Percentiles rank a stretch among this genome's conserved stretches.
These are phyloP conservation scores for Nothocercus nigrocapillus DNA, from an alignment of 2,113 vertebrate genomes.

Conservation along the genomic window DNA sequence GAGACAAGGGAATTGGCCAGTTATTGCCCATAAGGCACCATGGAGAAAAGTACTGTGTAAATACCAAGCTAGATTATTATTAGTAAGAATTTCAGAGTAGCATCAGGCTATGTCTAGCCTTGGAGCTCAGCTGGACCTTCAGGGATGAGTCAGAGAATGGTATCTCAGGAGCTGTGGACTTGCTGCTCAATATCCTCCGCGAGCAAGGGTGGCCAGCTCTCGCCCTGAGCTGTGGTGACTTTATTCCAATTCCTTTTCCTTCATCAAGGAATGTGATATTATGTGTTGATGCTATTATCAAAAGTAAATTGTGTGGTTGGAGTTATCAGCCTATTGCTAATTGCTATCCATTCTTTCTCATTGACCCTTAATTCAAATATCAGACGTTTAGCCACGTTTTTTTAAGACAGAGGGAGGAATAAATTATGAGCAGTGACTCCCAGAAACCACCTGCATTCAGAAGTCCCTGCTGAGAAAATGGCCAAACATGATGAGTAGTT, in stretches of 20 bases:
- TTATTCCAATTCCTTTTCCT: background rate
- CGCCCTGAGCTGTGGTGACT: background rate
- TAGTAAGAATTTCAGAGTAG: background rate
- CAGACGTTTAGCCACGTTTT: background rate
- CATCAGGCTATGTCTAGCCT: background rate
- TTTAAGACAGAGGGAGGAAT: background rate
- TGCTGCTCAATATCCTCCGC: background rate
- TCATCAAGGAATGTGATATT: background rate
- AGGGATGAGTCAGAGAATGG: background rate
- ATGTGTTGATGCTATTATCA: background rate
- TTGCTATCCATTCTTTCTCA: background rate
- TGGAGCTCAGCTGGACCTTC: background rate
- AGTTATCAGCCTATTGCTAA: background rate
- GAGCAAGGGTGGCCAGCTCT: background rate
- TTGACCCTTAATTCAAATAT: background rate
- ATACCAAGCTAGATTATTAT: background rate
- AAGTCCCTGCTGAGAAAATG: background rate
- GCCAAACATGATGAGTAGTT: background rate
- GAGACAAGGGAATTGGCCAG: background rate
- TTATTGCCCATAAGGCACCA: background rate
- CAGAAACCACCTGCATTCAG: conserved; percentile 5
- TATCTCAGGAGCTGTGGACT: background rate
- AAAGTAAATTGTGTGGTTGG: background rate
- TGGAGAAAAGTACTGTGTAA: background rate
- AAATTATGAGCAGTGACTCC: background rate